Percentiles rank a stretch among this genome's conserved stretches.
Evolutionary conservation across 2,888 invertebrate genomes (phyloP).

Genomic region (Leptopilina syphax): DNA sequence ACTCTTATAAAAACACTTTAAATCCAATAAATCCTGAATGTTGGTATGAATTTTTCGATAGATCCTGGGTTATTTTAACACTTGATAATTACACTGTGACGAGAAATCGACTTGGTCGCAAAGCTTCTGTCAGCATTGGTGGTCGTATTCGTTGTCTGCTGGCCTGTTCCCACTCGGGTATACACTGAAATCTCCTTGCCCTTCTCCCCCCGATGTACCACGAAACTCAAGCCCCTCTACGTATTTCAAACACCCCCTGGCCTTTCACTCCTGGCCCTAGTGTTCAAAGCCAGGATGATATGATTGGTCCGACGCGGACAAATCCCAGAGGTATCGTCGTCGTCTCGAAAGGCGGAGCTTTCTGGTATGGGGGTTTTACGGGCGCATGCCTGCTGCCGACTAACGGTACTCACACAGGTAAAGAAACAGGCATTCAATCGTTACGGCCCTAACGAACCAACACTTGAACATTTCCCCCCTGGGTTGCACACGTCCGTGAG

Average conservation of each 20-base stretch:
- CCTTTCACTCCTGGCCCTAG: slow-evolving; percentile 34
- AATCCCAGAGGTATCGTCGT: slow-evolving; percentile 74
- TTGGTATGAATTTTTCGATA: background rate
- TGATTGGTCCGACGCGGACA: slow-evolving; percentile 71
- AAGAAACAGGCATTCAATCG: slow-evolving; percentile 60
- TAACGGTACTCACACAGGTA: slow-evolving; percentile 66
- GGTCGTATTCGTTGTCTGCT: slow-evolving; percentile 66
- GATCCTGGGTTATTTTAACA: background rate
- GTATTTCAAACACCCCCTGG: slow-evolving; percentile 1
- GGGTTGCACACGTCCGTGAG: slow-evolving; percentile 41
- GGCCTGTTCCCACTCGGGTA: slow-evolving; percentile 42
- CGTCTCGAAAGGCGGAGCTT: slow-evolving; percentile 67
- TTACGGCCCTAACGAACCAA: slow-evolving; percentile 55
- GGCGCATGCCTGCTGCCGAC: slow-evolving; percentile 71
- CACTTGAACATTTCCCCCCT: slow-evolving; percentile 45
- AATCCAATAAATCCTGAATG: background rate
- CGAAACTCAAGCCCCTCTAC: slow-evolving; percentile 12
- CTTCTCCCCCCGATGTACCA: slow-evolving; percentile 47
- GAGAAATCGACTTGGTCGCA: slow-evolving; percentile 53
- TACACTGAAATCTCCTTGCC: slow-evolving; percentile 54
- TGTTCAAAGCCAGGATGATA: background rate
- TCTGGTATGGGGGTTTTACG: slow-evolving; percentile 58
- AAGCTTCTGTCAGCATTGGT: slow-evolving; percentile 66
- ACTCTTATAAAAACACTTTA: background rate
- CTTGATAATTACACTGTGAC: slow-evolving; percentile 44